A percentile compares a stretch with the other conserved stretches of the same genome.
phyloP scores from a whole-genome alignment of 53 echinoderm and acorn worm genomes.

The Antedon mediterranea region DNA sequence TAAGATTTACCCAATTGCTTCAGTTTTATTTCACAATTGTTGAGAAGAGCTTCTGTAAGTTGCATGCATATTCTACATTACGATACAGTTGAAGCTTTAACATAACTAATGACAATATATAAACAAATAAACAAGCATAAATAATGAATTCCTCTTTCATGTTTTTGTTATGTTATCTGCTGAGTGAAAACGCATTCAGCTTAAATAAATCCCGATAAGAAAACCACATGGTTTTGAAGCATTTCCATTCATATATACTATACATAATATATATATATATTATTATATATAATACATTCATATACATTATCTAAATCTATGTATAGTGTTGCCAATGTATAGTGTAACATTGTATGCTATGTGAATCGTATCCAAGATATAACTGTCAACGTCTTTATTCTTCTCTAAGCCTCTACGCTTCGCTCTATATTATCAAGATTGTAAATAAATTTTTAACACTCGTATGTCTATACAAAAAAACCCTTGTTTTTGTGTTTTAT shows the following conservation, averaged over 20 bases:
- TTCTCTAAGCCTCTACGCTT: slow-evolving; percentile 1
- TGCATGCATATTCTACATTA: no score
- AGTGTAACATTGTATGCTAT: neutral
- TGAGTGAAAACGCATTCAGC: neutral
- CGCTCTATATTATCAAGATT: neutral
- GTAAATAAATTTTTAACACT: slow-evolving; percentile 1
- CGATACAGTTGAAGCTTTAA: no score
- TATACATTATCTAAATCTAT: neutral
- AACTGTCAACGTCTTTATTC: neutral
- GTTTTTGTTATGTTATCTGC: neutral
- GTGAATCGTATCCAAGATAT: neutral
- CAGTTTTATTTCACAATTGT: no score
- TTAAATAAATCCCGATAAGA: neutral
- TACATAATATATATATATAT: neutral
- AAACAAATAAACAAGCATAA: neutral
- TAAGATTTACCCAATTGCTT: no score
- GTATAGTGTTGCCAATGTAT: neutral
- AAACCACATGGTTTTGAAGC: neutral
- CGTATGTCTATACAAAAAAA: neutral
- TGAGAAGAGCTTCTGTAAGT: no score
- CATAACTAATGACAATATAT: no score
- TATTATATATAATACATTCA: neutral
- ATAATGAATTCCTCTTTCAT: neutral
- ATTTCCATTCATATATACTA: neutral
- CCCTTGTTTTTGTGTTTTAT: neutral